Conservation (phyloP, 2,797 vertebrate species). For the Pogonophryne albipinna region DNA sequence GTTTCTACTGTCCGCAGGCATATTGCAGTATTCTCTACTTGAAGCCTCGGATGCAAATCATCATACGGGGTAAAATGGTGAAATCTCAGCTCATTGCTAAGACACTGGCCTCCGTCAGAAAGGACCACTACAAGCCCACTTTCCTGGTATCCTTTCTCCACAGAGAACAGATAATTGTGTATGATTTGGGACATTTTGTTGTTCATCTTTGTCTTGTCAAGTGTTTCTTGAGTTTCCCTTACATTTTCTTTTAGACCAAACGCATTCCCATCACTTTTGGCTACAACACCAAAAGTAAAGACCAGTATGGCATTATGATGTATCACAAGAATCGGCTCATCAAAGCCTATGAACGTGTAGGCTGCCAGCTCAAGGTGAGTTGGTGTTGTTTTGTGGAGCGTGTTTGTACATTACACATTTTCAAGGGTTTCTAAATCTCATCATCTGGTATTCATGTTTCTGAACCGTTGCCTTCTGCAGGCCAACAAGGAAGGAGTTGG, state of each 20-base stretch:
- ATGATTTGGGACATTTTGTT: neutral
- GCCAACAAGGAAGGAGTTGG: conserved; percentile 92
- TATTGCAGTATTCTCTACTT: conserved; percentile 96
- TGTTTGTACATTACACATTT: neutral
- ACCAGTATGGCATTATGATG: conserved; percentile 98
- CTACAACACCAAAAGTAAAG: conserved; percentile 95
- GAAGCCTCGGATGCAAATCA: conserved; percentile 96
- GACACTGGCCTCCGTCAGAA: conserved; percentile 88
- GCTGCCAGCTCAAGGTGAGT: conserved; percentile 92
- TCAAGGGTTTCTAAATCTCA: too few species aligned
- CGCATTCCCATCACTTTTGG: conserved; percentile 92
- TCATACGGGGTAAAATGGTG: conserved; percentile 93
- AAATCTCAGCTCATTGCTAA: conserved; percentile 93
- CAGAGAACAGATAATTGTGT: neutral
- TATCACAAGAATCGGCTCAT: conserved; percentile 98
- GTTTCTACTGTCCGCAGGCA: conserved; percentile 79
- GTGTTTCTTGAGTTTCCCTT: conserved; percentile 76
- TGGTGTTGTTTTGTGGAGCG: neutral
- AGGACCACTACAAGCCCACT: conserved; percentile 90
- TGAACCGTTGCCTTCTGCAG: conserved; percentile 70
- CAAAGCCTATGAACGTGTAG: conserved; percentile 94
- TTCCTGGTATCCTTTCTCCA: conserved; percentile 91
- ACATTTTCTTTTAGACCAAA: conserved; percentile 77
- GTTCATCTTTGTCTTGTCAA: neutral
- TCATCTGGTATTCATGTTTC: neutral